Conservation (phyloP, 1,140 invertebrate genomes). For the Pachypeltis micranthus region DNA sequence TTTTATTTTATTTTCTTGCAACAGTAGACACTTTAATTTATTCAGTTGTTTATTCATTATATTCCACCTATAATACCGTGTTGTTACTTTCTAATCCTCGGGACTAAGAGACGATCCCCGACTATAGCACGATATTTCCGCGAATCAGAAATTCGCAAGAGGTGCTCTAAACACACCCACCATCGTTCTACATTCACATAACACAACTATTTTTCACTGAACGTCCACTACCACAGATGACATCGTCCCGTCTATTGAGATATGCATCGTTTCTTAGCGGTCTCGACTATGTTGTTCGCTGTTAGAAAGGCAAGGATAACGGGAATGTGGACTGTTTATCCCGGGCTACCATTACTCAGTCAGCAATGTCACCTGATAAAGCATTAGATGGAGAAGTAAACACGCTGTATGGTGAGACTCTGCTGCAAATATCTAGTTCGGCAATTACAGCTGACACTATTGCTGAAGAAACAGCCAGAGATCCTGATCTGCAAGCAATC, state of each 20-base stretch:
- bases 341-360: not conserved
- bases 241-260: slow-evolving; percentile 30
- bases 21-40: too few relatives aligned
- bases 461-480: slow-evolving; percentile 10
- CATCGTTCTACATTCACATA: too few relatives aligned
- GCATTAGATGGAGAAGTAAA: slow-evolving; percentile 12
- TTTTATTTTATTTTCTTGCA: too few relatives aligned
- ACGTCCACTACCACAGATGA: slow-evolving; percentile 28
- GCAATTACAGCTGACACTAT: not conserved
- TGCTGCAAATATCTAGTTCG: not conserved
- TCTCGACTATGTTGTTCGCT: slow-evolving; percentile 32
- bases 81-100: too few relatives aligned
- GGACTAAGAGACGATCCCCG: too few relatives aligned
- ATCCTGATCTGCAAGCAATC: slow-evolving; percentile 9
- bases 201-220: too few relatives aligned
- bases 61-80: too few relatives aligned
- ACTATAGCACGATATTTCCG: too few relatives aligned
- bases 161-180: too few relatives aligned
- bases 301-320: slow-evolving; percentile 27
- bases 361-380: slow-evolving; percentile 18
- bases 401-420: not conserved
- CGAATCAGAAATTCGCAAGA: too few relatives aligned
- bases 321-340: slow-evolving; percentile 29
- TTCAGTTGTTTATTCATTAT: too few relatives aligned
- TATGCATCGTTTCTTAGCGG: slow-evolving; percentile 33